A percentile compares a stretch with the other conserved stretches of the same genome.
Evolutionary conservation across 2,113 vertebrate species (phyloP).

Genomic region (Nycticebus coucang): DNA sequence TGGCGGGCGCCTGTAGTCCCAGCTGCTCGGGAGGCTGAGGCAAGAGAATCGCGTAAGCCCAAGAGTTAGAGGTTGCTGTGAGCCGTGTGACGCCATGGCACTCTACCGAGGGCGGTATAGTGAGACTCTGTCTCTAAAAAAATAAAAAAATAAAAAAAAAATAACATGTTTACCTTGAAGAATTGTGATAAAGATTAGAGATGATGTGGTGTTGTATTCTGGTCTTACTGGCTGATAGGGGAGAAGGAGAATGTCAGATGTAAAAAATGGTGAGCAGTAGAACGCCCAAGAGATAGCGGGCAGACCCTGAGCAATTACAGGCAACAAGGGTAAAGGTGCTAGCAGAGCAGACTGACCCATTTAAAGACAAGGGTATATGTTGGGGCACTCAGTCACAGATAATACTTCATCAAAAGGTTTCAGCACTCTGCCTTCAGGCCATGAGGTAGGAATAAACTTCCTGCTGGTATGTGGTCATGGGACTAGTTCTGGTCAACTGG

Average conservation of each 20-base stretch:
- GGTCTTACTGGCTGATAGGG: background rate
- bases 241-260: background rate
- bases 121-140: no score
- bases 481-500: background rate
- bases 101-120: no score
- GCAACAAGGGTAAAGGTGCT: background rate
- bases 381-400: background rate
- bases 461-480: background rate
- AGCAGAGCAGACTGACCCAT: background rate
- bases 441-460: background rate
- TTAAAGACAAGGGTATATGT: background rate
- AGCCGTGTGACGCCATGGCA: no score
- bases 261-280: background rate
- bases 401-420: background rate
- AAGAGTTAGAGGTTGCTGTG: no score
- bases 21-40: no score
- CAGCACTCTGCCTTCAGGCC: background rate
- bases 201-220: background rate
- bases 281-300: background rate
- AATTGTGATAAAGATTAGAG: background rate
- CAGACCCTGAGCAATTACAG: background rate
- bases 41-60: no score
- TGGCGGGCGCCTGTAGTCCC: no score
- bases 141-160: no score
- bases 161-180: background rate